phyloP scores from a whole-genome alignment of 2,113 vertebrate species.

The Syngnathoides biaculeatus region DNA sequence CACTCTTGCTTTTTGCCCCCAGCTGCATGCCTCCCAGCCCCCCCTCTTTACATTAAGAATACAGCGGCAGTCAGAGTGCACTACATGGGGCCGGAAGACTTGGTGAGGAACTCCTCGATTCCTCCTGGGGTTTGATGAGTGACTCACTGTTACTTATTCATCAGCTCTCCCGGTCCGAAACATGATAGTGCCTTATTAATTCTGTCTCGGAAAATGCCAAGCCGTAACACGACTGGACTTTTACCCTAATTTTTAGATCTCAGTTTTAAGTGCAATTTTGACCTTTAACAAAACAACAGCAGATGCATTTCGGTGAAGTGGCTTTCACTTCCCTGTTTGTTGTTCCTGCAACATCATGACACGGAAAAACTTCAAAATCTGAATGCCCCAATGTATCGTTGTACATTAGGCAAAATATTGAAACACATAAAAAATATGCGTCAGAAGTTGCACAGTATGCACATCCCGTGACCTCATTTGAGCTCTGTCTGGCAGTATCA shows the following conservation, averaged over 20 bases:
- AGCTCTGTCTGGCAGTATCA: not conserved
- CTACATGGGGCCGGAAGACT: slow-evolving; percentile 19
- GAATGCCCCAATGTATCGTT: not conserved
- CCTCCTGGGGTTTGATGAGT: slow-evolving; percentile 30
- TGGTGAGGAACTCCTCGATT: slow-evolving; percentile 33
- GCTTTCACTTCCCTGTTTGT: not conserved
- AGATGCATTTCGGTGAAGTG: not conserved
- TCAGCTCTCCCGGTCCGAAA: slow-evolving; percentile 20
- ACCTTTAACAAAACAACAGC: not conserved
- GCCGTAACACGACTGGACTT: not conserved
- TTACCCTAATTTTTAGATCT: not conserved
- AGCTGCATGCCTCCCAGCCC: slow-evolving; percentile 27
- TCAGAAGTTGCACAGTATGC: not conserved
- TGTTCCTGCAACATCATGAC: not conserved
- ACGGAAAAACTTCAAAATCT: not conserved
- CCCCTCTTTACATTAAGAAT: slow-evolving; percentile 32
- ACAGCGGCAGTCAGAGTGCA: slow-evolving; percentile 15
- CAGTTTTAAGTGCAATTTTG: not conserved
- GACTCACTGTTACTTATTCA: slow-evolving; percentile 1
- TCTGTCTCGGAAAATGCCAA: not conserved
- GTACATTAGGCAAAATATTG: not conserved
- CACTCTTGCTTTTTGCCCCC: slow-evolving; percentile 10
- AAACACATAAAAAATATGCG: not conserved
- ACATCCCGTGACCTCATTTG: not conserved
- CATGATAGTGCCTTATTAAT: slow-evolving; percentile 18